phyloP scores from a whole-genome alignment of 2,797 vertebrate genomes.

The Gadopsis bispinosus region DNA sequence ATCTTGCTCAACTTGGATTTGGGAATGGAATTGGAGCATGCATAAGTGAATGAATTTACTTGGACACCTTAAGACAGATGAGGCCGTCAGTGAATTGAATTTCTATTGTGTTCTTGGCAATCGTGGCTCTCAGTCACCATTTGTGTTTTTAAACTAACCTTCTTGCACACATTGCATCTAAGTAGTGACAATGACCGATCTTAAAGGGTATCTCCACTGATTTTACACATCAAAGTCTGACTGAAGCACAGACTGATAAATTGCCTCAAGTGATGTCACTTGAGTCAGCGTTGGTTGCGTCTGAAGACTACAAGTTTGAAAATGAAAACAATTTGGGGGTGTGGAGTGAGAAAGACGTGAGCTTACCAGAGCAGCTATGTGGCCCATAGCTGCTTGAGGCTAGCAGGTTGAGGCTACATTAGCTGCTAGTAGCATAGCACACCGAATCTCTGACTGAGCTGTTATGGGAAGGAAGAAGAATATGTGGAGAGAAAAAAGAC shows the following conservation, averaged over 20 bases:
- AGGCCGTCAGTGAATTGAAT: conserved; percentile 83
- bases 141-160: conserved; percentile 73
- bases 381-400: not conserved
- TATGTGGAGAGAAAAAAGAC: not conserved
- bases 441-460: not conserved
- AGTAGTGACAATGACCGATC: not conserved
- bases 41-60: conserved; percentile 76
- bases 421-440: not conserved
- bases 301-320: not conserved
- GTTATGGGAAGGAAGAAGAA: not conserved
- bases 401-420: not conserved
- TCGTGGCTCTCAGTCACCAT: conserved; percentile 43
- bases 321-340: not conserved
- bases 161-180: conserved; percentile 35
- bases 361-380: not conserved
- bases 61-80: conserved; percentile 80
- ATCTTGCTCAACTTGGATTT: conserved; percentile 78
- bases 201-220: not conserved
- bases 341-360: not conserved
- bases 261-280: not conserved
- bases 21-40: conserved; percentile 68
- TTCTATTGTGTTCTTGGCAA: conserved; percentile 74
- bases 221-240: not conserved
- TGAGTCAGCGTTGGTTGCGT: not conserved
- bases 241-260: too few species aligned